Conservation (phyloP, 2,888 invertebrate genomes). For the Cerceris rybyensis region DNA sequence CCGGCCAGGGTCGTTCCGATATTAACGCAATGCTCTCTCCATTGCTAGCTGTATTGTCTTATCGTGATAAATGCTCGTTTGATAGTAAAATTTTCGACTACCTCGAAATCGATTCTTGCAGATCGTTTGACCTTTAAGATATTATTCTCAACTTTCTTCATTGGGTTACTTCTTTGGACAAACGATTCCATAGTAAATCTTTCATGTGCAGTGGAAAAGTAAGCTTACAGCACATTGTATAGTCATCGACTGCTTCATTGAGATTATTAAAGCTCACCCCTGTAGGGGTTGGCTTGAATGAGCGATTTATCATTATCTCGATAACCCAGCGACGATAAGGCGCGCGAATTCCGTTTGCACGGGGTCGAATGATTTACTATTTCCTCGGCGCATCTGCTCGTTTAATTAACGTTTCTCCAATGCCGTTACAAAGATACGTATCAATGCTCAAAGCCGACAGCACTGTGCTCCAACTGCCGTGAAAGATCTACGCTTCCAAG, state of each 20-base stretch:
- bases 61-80: neutral
- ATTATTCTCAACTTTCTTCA: neutral
- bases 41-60: neutral
- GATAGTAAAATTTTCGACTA: neutral
- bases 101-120: neutral
- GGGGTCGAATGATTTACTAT: conserved; percentile 65
- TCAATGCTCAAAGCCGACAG: conserved; percentile 34
- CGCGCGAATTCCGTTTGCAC: conserved; percentile 62
- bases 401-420: conserved; percentile 68
- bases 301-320: conserved; percentile 78
- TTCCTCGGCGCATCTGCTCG: conserved; percentile 69
- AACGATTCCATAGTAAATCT: neutral
- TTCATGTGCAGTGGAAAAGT: conserved; percentile 50
- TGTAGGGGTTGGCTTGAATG: conserved; percentile 56
- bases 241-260: conserved; percentile 76
- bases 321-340: conserved; percentile 76
- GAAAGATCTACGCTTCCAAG: conserved; percentile 45
- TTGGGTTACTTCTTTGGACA: neutral
- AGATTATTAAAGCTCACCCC: conserved; percentile 67
- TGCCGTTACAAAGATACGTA: conserved; percentile 65
- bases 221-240: conserved; percentile 69
- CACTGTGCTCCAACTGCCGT: neutral
- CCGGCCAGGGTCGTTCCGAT: conserved; percentile 9
- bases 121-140: neutral
- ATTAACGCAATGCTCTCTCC: neutral